Evolutionary conservation across 1,140 invertebrate genomes (phyloP).

Genomic region (Listronotus bonariensis): DNA sequence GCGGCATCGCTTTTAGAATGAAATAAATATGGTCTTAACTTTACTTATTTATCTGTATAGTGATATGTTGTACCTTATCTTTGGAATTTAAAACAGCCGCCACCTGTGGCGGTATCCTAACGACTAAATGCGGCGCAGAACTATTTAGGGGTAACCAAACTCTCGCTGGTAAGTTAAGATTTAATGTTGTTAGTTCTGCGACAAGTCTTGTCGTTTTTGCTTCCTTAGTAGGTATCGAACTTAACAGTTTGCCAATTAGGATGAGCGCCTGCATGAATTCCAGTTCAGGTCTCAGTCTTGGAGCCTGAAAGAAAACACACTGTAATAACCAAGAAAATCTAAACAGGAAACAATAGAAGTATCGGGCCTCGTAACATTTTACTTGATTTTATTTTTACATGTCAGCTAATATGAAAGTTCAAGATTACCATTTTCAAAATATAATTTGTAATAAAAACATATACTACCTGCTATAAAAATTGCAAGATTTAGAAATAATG

Average conservation of each 20-base stretch:
- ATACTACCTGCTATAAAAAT: too few relatives aligned
- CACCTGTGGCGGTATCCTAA: constrained; percentile 90
- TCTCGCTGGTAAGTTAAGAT: constrained; percentile 94
- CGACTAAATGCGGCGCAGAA: constrained; percentile 77
- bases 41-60: too few relatives aligned
- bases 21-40: too few relatives aligned
- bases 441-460: too few relatives aligned
- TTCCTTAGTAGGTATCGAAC: constrained; percentile 91
- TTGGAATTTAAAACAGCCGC: constrained; percentile 98
- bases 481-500: too few relatives aligned
- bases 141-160: constrained; percentile 93
- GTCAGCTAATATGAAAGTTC: too few relatives aligned
- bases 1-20: too few relatives aligned
- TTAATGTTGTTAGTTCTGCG: constrained; percentile 89
- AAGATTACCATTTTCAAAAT: too few relatives aligned
- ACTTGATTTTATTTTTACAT: too few relatives aligned
- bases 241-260: constrained; percentile 88
- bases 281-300: constrained; percentile 80
- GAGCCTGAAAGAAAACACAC: constrained; percentile 64
- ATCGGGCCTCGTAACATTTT: too few relatives aligned
- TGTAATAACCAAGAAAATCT: neutral
- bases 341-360: too few relatives aligned
- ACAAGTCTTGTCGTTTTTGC: constrained; percentile 87
- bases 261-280: constrained; percentile 88
- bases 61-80: constrained; percentile 77